Conservation (phyloP, 1,140 invertebrate genomes). For the Gonioctena quinquepunctata region DNA sequence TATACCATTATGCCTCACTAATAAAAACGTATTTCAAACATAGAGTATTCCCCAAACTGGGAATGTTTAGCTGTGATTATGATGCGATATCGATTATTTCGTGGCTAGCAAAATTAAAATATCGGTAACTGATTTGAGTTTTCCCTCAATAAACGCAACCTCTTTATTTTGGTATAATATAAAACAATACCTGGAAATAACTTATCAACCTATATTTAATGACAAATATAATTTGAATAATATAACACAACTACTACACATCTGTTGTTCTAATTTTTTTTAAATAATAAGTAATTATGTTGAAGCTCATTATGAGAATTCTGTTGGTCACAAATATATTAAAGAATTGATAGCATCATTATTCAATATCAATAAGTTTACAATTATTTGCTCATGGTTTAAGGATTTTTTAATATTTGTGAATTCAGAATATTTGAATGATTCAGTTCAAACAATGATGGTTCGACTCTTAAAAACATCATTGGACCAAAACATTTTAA, state of each 20-base stretch:
- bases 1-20: slow-evolving; percentile 5
- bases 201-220: background rate
- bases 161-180: background rate
- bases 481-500: too few relatives aligned
- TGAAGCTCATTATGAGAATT: background rate
- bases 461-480: too few relatives aligned
- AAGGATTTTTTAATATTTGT: too few relatives aligned
- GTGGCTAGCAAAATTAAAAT: slow-evolving; percentile 6
- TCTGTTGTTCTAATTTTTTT: slow-evolving; percentile 7
- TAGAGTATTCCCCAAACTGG: background rate
- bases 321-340: background rate
- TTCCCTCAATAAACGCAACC: slow-evolving; percentile 1
- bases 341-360: background rate
- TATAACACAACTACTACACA: background rate
- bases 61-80: slow-evolving; percentile 5
- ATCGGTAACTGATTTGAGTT: slow-evolving; percentile 9
- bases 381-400: too few relatives aligned
- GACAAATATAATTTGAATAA: background rate
- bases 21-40: background rate
- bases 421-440: too few relatives aligned
- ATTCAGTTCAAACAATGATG: too few relatives aligned
- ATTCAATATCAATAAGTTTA: background rate
- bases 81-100: background rate
- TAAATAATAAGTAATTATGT: background rate
- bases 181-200: background rate